phyloP scores from a whole-genome alignment of 2,888 invertebrate species.

The Galerucella pusilla region DNA sequence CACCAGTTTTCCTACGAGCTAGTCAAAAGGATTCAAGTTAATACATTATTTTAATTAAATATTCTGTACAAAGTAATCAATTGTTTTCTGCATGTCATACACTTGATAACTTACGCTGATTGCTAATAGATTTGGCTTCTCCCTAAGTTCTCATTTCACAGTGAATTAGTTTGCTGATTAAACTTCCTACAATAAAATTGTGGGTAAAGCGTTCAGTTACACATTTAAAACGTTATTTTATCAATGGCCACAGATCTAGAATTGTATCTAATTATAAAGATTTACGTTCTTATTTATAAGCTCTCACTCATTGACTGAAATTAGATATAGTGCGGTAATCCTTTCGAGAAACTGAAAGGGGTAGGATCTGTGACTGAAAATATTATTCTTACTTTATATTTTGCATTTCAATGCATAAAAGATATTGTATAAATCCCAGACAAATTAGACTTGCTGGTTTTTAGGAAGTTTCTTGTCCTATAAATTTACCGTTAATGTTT shows the following conservation, averaged over 20 bases:
- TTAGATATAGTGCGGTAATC: neutral
- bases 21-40: no score
- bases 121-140: neutral
- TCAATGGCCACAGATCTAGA: neutral
- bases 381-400: neutral
- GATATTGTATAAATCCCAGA: no score
- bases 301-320: neutral
- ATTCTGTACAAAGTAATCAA: no score
- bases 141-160: neutral
- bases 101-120: neutral
- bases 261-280: neutral
- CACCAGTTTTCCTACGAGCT: no score
- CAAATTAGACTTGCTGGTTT: no score
- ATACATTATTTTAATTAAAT: no score
- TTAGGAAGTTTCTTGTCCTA: neutral
- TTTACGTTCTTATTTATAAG: neutral
- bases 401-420: neutral
- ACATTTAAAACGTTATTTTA: neutral
- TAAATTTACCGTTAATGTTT: neutral
- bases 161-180: neutral
- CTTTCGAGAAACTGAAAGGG: neutral
- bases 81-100: neutral
- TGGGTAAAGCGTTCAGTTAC: neutral
- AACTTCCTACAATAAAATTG: neutral
- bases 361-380: slow-evolving; percentile 1